Conservation (phyloP, 2,797 vertebrate genomes). For the Loriculus beryllinus region DNA sequence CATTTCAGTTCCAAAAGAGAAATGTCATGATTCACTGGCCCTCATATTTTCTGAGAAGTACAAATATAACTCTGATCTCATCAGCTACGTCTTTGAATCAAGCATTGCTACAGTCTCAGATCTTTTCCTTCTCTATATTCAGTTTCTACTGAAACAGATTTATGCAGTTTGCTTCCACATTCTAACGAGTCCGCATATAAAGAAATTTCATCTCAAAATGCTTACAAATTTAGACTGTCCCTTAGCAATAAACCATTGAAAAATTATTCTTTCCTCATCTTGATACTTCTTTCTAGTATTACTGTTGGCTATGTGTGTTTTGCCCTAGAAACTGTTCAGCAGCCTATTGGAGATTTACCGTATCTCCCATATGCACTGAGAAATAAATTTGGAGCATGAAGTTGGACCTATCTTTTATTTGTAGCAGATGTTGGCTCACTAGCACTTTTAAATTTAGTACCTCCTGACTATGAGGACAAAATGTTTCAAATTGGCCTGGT, state of each 20-base stretch:
- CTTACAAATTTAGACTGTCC: neutral
- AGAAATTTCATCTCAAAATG: neutral
- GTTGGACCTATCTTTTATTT: neutral
- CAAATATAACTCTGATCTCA: constrained; percentile 32
- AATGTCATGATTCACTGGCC: constrained; percentile 12
- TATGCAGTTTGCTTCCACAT: neutral
- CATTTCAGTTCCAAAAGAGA: neutral
- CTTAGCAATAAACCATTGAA: neutral
- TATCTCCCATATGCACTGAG: neutral
- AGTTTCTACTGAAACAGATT: neutral
- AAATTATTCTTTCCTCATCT: neutral
- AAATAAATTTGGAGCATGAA: constrained; percentile 8
- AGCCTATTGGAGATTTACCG: neutral
- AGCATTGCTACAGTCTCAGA: neutral
- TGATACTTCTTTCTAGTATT: neutral
- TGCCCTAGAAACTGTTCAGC: neutral
- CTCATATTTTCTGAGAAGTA: neutral
- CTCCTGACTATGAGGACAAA: constrained; percentile 6
- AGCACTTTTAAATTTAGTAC: constrained; percentile 44
- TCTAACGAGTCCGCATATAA: neutral
- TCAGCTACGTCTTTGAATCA: neutral
- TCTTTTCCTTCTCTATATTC: neutral
- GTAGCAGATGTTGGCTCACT: constrained; percentile 23
- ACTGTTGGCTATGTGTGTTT: neutral
- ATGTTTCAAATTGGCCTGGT: neutral